Conservation (phyloP, 2,797 vertebrate species). For the Calcarius lapponicus region DNA sequence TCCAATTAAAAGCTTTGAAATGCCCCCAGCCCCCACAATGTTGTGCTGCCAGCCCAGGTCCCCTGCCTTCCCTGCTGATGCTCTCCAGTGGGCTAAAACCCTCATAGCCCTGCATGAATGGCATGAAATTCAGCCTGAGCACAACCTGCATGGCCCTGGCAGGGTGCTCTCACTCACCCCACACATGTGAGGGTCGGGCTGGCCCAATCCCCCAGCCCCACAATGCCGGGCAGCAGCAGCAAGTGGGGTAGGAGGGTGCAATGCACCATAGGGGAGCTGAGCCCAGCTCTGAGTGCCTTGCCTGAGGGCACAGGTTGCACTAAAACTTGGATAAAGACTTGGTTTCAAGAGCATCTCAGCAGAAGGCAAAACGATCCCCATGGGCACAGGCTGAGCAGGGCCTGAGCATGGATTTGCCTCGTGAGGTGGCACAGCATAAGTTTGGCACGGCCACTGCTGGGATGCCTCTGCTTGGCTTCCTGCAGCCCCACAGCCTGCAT, state of each 20-base stretch:
- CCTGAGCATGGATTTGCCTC: not conserved
- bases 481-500: not conserved
- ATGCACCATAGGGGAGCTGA: not conserved
- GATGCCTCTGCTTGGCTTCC: not conserved
- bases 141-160: not conserved
- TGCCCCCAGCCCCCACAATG: not conserved
- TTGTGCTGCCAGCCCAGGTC: not conserved
- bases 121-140: not conserved
- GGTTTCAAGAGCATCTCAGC: not conserved
- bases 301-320: conserved; percentile 1
- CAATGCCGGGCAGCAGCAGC: not conserved
- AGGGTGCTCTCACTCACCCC: not conserved
- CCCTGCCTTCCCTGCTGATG: not conserved
- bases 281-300: not conserved
- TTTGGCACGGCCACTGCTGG: not conserved
- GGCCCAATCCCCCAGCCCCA: not conserved
- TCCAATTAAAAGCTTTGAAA: conserved; percentile 34
- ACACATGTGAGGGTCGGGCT: fast-evolving
- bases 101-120: not conserved
- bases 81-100: not conserved
- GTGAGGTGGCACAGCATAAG: not conserved
- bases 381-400: not conserved
- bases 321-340: not conserved
- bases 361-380: not conserved
- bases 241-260: not conserved